Evolutionary conservation across 2,797 vertebrate species (phyloP), one percentile per base, ranked within the genome.

Genomic region (Hafferia zeledoni): DNA sequence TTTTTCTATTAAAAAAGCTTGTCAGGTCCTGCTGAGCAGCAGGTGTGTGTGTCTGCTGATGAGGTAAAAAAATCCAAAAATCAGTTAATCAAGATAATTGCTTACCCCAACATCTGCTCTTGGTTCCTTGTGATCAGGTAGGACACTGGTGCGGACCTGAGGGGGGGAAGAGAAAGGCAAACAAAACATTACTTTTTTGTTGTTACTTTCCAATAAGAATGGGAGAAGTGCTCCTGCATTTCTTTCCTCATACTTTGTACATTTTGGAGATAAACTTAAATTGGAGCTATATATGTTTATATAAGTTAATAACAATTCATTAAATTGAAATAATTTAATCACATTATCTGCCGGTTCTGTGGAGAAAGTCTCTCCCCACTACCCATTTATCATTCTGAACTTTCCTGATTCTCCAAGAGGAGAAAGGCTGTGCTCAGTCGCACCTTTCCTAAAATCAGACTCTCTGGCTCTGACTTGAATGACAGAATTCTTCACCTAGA

Each of bases 61-160:
- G 39, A 83, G 56, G n/a, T 49, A 7, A 43, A 49, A 4, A 31
- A 33, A 30, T 65, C 25, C 33, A 13, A 10, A 20, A 31, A 33
- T 1, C 2, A 5, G 49, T 43, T 50, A 63, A 15, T 44, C 3
- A 52, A 79, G 64, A 65, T 17, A 59, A 60, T 75, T 69, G 68
- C 98, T 97, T 97, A 98, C 98, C 95, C 97, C 98, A 88, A 60
- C 90, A 94, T 98, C 98, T 80, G 97, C 74, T 53, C 94, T 97
- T 52, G 95, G 53, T 33, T 98, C 98, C 94, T 97, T 98, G 47
- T 94, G 94, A 78, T 98, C 98, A 75, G 94, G 92, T 31, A 97
- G 74, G 91, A 96, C 95, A 75, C 95, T 96, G 83, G 97, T 98
- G 39, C 87, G 94, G 85, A 98, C 97, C 98, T 98, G 92, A 93